Evolutionary conservation across 2,888 invertebrate species (phyloP), one percentile per base, ranked within the genome.

Genomic region (Chaetogeoica ovagalla): DNA sequence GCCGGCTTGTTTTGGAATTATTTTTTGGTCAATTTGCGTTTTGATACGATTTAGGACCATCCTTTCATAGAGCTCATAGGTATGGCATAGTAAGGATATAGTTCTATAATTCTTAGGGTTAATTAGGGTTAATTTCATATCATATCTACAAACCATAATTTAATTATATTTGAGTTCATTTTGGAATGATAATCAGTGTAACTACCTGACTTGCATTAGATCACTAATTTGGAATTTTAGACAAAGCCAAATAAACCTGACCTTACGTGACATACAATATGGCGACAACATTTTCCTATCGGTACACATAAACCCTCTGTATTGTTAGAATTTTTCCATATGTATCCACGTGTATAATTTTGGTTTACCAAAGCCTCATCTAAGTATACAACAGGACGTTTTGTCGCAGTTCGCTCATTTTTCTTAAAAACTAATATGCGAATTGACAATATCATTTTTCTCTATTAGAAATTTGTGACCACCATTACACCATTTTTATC

Each of bases 211-310:
- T 68, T 23, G 52, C 68, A 52, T 17, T 23, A 8, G n/a, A 52
- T 52, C 13, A 52, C 39, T 30, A 55, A 68, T 23, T 68, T 68
- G 11, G 65, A 5, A 3, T n/a, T 21, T 30, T 30, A 13, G 4
- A 69, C 55, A 52, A 69, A 69, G 0, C 69, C 52, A 30, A 30
- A 68, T 52, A 30, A 23, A 21, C 69, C 55, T 17, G 69, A n/a
- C 21, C n/a, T n/a, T n/a, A n/a, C n/a, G n/a, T n/a, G 69, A 19
- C 69, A 55, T 21, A 55, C 30, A n/a, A 55, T 55, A 9, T 23
- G 30, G n/a, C n/a, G n/a, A n/a, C n/a, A n/a, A n/a, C n/a, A n/a
- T n/a, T n/a, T n/a, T n/a, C n/a, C n/a, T n/a, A n/a, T n/a, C n/a
- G n/a, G n/a, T n/a, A n/a, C n/a, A n/a, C n/a, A n/a, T n/a, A n/a